These are phyloP conservation scores for Gadopsis bispinosus DNA, from an alignment of 2,797 vertebrate genomes.

Conservation along the genomic window DNA sequence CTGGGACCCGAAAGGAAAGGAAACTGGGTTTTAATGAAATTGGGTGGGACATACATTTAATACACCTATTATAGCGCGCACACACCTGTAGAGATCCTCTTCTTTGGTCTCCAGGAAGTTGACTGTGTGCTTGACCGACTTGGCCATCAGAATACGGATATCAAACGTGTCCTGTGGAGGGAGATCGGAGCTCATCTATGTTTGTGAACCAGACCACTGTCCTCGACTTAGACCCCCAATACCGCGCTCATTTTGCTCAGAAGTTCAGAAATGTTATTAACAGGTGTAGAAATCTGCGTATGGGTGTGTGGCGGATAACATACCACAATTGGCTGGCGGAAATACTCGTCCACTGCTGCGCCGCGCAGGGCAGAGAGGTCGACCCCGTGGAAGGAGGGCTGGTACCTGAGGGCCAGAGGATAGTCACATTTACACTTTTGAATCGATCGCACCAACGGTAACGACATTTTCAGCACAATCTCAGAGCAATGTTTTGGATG, in stretches of 20 bases:
- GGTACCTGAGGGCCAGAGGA: slow-evolving; percentile 87
- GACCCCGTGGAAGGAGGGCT: slow-evolving; percentile 96
- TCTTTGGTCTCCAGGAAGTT: slow-evolving; percentile 98
- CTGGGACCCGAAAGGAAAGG: slow-evolving; percentile 68
- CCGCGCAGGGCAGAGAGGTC: slow-evolving; percentile 96
- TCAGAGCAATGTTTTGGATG: not conserved
- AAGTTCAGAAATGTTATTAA: not conserved
- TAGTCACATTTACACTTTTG: not conserved
- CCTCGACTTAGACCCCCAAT: not conserved
- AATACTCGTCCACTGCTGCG: slow-evolving; percentile 96
- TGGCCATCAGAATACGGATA: slow-evolving; percentile 97
- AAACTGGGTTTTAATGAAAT: not conserved
- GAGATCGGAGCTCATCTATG: not conserved
- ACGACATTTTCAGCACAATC: not conserved
- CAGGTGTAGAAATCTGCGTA: not conserved
- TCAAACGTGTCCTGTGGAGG: slow-evolving; percentile 93
- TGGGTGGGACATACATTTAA: not conserved
- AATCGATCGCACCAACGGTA: not conserved
- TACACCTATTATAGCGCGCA: slow-evolving; percentile 47
- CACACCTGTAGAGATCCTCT: slow-evolving; percentile 94
- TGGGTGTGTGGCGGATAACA: slow-evolving; percentile 15
- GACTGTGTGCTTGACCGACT: slow-evolving; percentile 97
- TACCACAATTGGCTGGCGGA: slow-evolving; percentile 96
- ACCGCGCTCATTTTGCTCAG: not conserved
- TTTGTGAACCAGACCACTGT: not conserved